phyloP scores from a whole-genome alignment of 1,140 invertebrate species.

The Elymnias hypermnestra region DNA sequence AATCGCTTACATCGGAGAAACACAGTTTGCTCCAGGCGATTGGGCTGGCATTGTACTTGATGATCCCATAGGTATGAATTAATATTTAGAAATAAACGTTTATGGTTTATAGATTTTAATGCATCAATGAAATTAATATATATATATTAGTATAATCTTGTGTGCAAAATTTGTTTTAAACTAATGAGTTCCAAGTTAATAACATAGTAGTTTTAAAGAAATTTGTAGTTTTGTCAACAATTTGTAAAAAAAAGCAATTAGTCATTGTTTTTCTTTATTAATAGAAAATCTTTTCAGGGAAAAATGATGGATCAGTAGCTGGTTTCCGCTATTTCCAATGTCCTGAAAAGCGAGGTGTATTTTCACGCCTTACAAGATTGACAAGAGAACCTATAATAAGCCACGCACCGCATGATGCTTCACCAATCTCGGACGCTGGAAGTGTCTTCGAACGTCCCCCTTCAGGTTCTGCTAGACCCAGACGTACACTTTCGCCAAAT shows the following conservation, averaged over 20 bases:
- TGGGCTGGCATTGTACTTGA: constrained; percentile 98
- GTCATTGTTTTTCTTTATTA: no score
- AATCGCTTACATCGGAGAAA: constrained; percentile 98
- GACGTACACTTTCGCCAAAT: constrained; percentile 66
- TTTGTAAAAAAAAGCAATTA: no score
- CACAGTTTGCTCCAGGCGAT: constrained; percentile 95
- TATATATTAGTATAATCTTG: no score
- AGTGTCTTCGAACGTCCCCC: constrained; percentile 64
- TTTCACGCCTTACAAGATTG: constrained; percentile 92
- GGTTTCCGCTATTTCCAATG: constrained; percentile 96
- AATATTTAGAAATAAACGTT: no score
- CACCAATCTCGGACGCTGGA: constrained; percentile 60
- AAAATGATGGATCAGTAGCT: constrained; percentile 97
- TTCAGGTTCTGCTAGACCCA: constrained; percentile 48
- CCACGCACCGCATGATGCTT: constrained; percentile 64
- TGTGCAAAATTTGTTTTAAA: no score
- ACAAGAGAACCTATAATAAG: constrained; percentile 81
- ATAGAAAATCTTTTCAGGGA: constrained; percentile 79
- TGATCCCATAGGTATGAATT: constrained; percentile 86
- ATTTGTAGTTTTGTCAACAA: no score
- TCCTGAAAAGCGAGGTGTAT: constrained; percentile 94
- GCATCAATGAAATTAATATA: no score
- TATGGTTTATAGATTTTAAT: no score
- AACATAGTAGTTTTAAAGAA: no score
- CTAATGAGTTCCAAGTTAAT: no score